Evolutionary conservation across 2,888 invertebrate genomes (phyloP), one percentile per base, ranked within the genome.

Genomic region (Oligia latruncula): DNA sequence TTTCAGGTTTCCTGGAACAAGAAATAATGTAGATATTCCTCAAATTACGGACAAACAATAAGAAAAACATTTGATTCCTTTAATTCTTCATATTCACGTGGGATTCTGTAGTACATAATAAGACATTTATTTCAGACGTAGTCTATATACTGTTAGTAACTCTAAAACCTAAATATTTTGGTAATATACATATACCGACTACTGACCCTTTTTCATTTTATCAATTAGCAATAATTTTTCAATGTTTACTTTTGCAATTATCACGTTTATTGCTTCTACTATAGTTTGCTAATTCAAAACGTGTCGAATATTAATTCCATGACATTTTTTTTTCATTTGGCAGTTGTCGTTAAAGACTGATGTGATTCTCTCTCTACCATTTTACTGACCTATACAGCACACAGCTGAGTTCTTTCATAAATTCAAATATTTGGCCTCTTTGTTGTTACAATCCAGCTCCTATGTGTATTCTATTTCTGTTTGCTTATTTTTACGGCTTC

Each of bases 401-500:
- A 66, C 20, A 74, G 40, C 29, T 15, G 29, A 77, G n/a, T 65
- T 73, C 70, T 85, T 77, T 76, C 55, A 73, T 73, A 85, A 70
- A 85, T 60, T 73, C 29, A 70, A 66, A 80, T 73, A 80, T 85
- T 85, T 76, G 55, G 49, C 62, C 8, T 65, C 46, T 62, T 67
- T 76, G 49, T 74, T 78, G 35, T 46, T 55, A 62, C 65, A 60
- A 65, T 62, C 11, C 40, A 64, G 60, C 64, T 74, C 52, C 65
- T 76, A 49, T 72, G 65, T 72, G 62, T 73, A 68, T 78, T 84
- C 73, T 81, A 81, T 84, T 73, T 83, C 65, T 65, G 75, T 74
- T 82, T 74, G 73, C 64, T 78, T 74, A 68, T 85, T 78, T 82
- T 72, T 77, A 80, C 67, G 75, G 72, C 75, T 81, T 78, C 82